These are phyloP conservation scores for Galerucella calmariensis DNA, from an alignment of 2,888 invertebrate species.

Conservation along the genomic window DNA sequence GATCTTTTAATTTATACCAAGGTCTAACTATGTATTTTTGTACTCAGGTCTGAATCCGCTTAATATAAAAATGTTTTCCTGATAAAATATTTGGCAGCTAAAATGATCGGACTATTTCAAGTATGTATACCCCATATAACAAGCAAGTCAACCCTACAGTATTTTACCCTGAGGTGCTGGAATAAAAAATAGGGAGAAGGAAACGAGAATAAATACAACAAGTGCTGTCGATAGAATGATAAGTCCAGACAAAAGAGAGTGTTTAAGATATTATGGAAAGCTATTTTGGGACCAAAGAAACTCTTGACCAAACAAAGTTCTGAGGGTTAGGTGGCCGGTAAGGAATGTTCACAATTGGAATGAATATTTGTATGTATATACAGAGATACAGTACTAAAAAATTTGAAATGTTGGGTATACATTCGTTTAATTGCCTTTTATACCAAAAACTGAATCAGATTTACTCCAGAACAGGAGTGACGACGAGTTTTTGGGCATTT, in stretches of 20 bases:
- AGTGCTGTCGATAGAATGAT: slow-evolving; percentile 31
- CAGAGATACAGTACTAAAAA: too few relatives aligned
- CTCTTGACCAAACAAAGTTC: slow-evolving; percentile 27
- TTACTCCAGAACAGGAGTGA: too few relatives aligned
- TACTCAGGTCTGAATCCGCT: too few relatives aligned
- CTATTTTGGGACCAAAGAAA: slow-evolving; percentile 21
- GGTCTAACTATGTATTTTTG: too few relatives aligned
- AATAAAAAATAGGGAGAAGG: slow-evolving; percentile 13
- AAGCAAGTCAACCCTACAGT: slow-evolving; percentile 10
- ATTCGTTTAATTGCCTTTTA: too few relatives aligned
- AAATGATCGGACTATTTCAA: background rate
- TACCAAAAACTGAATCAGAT: too few relatives aligned
- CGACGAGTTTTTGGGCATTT: too few relatives aligned
- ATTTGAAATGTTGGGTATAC: too few relatives aligned
- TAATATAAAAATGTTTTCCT: too few relatives aligned
- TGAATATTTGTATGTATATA: too few relatives aligned
- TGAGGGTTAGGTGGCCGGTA: slow-evolving; percentile 17
- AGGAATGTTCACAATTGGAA: background rate
- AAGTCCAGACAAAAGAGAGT: slow-evolving; percentile 26
- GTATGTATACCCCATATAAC: background rate
- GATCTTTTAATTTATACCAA: too few relatives aligned
- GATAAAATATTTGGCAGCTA: too few relatives aligned
- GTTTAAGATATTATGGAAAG: slow-evolving; percentile 33
- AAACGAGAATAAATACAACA: slow-evolving; percentile 26
- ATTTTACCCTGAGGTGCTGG: slow-evolving; percentile 17